Evolutionary conservation across 1,140 invertebrate genomes (phyloP).

Genomic region (Manduca sexta): DNA sequence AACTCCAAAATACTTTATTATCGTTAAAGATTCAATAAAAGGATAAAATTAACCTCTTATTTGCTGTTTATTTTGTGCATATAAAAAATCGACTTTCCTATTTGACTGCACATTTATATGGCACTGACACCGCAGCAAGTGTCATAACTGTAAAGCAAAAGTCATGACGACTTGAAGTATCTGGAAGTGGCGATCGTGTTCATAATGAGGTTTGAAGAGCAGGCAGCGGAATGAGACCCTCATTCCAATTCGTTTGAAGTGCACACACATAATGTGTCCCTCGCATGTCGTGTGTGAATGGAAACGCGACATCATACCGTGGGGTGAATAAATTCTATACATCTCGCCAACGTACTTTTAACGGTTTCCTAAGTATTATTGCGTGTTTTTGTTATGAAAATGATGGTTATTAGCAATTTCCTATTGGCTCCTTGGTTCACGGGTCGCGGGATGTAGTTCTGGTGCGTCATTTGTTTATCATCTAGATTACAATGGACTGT

Average conservation of each 20-base stretch:
- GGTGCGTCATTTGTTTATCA: not conserved
- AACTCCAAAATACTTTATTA: no score
- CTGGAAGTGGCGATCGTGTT: no score
- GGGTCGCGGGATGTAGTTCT: not conserved
- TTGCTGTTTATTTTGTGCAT: no score
- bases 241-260: not conserved
- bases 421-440: not conserved
- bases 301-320: constrained; percentile 18
- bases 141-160: no score
- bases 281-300: constrained; percentile 16
- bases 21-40: no score
- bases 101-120: no score
- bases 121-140: no score
- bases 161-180: no score
- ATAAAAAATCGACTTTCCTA: no score
- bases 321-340: constrained; percentile 34
- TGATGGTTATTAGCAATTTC: constrained; percentile 21
- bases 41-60: no score
- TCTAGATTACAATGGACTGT: no score
- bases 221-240: no score
- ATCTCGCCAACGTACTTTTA: constrained; percentile 32
- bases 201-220: not conserved
- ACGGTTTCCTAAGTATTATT: constrained; percentile 28
- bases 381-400: constrained; percentile 24
- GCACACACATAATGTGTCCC: not conserved